phyloP scores from a whole-genome alignment of 2,113 vertebrate species.

The Fregetta grallaria region DNA sequence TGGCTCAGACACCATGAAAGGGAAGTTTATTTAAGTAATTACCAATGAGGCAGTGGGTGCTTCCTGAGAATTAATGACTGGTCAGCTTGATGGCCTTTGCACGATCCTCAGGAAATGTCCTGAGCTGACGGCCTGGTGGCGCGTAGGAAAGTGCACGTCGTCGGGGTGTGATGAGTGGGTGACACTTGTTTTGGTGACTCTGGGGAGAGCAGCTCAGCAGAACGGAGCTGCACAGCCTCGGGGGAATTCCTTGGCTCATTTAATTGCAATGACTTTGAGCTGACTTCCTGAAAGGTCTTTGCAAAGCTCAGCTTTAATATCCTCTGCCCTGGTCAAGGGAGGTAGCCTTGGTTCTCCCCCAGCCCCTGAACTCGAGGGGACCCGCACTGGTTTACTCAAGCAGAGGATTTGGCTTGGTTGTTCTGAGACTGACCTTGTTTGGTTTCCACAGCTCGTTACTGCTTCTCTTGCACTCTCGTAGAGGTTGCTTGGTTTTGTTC shows the following conservation, averaged over 20 bases:
- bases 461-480: background rate
- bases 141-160: accelerated
- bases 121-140: background rate
- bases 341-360: background rate
- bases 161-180: background rate
- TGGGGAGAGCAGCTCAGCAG: background rate
- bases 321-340: background rate
- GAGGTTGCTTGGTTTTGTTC: background rate
- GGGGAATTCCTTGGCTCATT: background rate
- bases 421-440: background rate
- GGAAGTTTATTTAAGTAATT: constrained; percentile 57
- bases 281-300: background rate
- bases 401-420: background rate
- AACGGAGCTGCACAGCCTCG: background rate
- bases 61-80: constrained; percentile 6
- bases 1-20: background rate
- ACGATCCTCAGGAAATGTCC: background rate
- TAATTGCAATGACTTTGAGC: background rate
- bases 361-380: background rate
- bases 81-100: background rate
- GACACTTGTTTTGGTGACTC: background rate
- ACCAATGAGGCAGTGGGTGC: background rate
- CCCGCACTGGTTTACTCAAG: background rate
- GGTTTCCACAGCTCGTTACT: background rate
- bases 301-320: constrained; percentile 12